Base-by-base conservation (phyloP, 2,113 vertebrate species). In the Tenebrosternarchus preto region DNA sequence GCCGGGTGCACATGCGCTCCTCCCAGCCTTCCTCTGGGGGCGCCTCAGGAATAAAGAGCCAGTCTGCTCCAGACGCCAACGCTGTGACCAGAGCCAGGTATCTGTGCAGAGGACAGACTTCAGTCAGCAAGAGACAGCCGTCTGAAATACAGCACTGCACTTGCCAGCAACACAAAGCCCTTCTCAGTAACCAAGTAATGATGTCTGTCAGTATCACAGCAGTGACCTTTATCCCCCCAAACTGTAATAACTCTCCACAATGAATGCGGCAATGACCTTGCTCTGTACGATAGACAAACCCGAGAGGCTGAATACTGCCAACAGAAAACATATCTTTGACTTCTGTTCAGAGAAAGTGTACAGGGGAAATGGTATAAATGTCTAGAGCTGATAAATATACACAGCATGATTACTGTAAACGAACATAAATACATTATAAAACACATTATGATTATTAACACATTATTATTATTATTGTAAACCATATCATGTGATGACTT, bases 1-100 rank as follows among this genome's bases (percentile, higher is more conserved):
- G 95, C 69, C 96, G 90, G 83, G 92, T 82, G 0, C 96, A 98
- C 95, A 98, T 96, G 9, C 83, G 88, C 82, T 97, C 95, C 85
- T 98, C 96, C 97, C 97, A 98, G 81, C 94, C 94, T 0, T 97
- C 95, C 73, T 93, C 91, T 0, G 96, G 96, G 11, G 97, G 97
- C 7, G 93, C 90, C 81, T 99, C 97, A 0, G 97, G 97, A 75
- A 99, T 99, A 82, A 99, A 96, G 56, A 99, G 94, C 97, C 97
- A 99, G 88, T 99, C 97, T 0, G 97, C 97, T 0, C 97, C 97
- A 0, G 96, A 98, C 1, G 96, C 96, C 92, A 99, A 80, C 0
- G 96, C 97, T 0, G 96, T 96, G 84, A 99, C 97, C 90, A 99
- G 88, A 0, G 95, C 95, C 85, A 96, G 88, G 86, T 96, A 96